Base-by-base conservation (phyloP, 2,113 vertebrate species). In the Gila orcuttii region DNA sequence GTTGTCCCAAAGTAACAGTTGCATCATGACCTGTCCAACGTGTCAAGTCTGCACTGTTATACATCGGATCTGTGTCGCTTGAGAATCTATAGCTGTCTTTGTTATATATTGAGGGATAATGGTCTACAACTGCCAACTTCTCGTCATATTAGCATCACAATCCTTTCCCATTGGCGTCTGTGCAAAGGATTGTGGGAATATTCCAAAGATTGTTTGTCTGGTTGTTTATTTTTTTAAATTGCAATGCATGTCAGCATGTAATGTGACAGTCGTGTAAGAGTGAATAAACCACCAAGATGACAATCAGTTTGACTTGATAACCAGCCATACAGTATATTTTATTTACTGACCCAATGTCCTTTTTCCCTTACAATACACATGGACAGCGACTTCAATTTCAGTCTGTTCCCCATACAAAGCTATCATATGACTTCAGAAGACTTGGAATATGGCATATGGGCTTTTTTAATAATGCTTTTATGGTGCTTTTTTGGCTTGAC, bases 1-100 rank as follows among this genome's bases (percentile, higher is more conserved):
- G 8, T 79, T 45, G 60, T 68, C 60, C 60, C 79, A 21, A 64
- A 59, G 39, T 69, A 36, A 31, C 17, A 13, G 47, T 69, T 69
- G 64, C 80, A 82, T 82, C 80, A 82, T 66, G 80, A 33, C 42
- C 62, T 36, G 45, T 69, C 80, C 9, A 28, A 55, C 17, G 2
- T 64, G 78, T 82, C 79, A 64, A 81, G 39, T 11, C 5, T 42
- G 57, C 15, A 9, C 6, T 64, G 59, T 25, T 64, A 12, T 28
- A 23, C 60, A 31, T n/a, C n/a, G 47, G 55, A 10, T 31, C 47
- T 2, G 28, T 47, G 52, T 19, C 45, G 36, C 57, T 47, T 45
- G 13, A 45, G 42, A 23, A 47, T 28, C 15, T 23, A 11, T 8
- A 31, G 60, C 59, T 47, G n/a, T 68, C 62, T 50, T 66, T 23